A percentile compares a stretch with the other conserved stretches of the same genome.
These are phyloP conservation scores for Thereva unica DNA, from an alignment of 2,888 invertebrate species.

Conservation along the genomic window DNA sequence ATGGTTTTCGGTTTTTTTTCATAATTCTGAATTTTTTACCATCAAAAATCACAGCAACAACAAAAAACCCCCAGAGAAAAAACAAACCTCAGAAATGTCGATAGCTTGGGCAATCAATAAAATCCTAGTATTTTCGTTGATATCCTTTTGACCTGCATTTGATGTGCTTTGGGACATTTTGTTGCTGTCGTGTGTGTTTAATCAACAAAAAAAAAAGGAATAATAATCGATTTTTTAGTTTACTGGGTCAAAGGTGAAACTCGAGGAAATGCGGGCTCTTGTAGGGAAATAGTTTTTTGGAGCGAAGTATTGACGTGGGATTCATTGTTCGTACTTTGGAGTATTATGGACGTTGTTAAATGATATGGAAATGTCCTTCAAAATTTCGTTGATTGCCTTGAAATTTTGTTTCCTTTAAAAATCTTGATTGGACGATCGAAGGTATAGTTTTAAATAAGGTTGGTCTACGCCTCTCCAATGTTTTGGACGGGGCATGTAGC, in stretches of 20 bases:
- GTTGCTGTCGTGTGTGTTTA: neutral
- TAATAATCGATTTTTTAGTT: neutral
- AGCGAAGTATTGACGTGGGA: too few species aligned
- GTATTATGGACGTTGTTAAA: too few species aligned
- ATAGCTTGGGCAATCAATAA: conserved; percentile 24
- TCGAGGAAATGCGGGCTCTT: conserved; percentile 13
- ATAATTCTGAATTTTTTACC: conserved; percentile 2
- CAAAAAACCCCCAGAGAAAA: conserved; percentile 12
- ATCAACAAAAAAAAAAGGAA: neutral
- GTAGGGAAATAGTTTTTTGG: too few species aligned
- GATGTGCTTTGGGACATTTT: neutral
- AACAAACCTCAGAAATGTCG: conserved; percentile 20
- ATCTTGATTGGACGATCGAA: too few species aligned
- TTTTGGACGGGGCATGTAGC: too few species aligned
- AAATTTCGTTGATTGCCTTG: too few species aligned
- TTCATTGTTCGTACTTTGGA: too few species aligned
- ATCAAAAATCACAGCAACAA: too few species aligned
- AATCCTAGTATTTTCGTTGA: conserved; percentile 30
- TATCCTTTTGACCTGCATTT: conserved; percentile 31
- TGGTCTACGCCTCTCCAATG: too few species aligned
- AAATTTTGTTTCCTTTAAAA: too few species aligned
- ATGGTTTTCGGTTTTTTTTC: neutral
- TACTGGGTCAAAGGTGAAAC: conserved; percentile 5
- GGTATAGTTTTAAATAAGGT: too few species aligned
- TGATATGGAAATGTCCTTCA: too few species aligned